Base-by-base conservation (phyloP, 2,888 invertebrate species). In the Nycteola revayana region DNA sequence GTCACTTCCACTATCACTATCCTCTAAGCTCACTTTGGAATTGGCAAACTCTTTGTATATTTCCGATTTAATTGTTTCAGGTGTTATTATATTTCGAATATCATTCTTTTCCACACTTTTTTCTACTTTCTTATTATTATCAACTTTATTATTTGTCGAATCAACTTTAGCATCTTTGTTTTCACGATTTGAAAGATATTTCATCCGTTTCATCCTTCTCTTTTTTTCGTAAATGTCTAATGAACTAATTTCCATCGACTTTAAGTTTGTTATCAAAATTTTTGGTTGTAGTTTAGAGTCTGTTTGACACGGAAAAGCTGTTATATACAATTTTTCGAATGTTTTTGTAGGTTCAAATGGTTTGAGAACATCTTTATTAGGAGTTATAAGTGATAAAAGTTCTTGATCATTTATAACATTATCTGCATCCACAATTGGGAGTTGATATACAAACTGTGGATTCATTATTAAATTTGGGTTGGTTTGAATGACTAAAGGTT, bases 161-260 rank as follows among this genome's bases (percentile, higher is more conserved):
- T 52, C 50, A 27, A 7, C 1, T 32, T 47, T 50, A 14, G 27
- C 26, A 8, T 72, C 20, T 43, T 41, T 33, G 69, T 69, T 29
- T 14, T 57, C 53, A 14, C 72, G 63, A 25, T 77, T 76, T 0
- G 76, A 63, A 36, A 86, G 54, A 51, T 86, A 68, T 44, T 84
- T 86, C 2, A 85, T 44, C 18, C 90, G 66, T 27, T 87, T 81
- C 25, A 89, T 49, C 31, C 87, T 79, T 52, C 86, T 84, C 37
- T 86, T 69, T 54, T 85, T 90, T 49, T 91, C 91, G 33, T 91
- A 91, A 25, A 90, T 54, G 54, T 91, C 91, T 53, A 91, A 65
- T 8, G 86, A 68, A 50, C 89, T 89, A 1, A 85, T 36, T 55
- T 83, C 84, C 57, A 77, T 81, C 11, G 76, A 66, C 36, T 73